phyloP scores from a whole-genome alignment of 2,797 vertebrate genomes.

The Malurus splendens region DNA sequence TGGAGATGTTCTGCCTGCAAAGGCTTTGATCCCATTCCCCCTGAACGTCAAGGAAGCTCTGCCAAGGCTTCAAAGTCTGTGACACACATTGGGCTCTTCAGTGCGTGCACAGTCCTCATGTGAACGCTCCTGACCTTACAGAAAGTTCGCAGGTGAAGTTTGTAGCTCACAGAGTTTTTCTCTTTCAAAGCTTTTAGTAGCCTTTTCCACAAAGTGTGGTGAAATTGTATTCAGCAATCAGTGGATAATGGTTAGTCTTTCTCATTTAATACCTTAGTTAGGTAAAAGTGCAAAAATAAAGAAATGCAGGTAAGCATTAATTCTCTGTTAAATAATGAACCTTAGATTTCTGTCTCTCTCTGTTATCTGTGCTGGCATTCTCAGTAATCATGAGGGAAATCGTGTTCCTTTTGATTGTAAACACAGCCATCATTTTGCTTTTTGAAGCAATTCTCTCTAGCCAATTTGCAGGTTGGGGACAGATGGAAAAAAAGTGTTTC shows the following conservation, averaged over 20 bases:
- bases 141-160: not conserved
- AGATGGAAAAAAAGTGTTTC: not conserved
- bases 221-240: not conserved
- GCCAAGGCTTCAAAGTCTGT: not conserved
- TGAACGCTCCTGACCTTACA: not conserved
- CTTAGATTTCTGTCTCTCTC: not conserved
- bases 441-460: not conserved
- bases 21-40: constrained; percentile 43
- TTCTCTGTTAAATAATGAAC: not conserved
- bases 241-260: not conserved
- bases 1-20: constrained; percentile 15
- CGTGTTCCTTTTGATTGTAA: not conserved
- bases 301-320: not conserved
- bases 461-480: not conserved
- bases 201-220: not conserved
- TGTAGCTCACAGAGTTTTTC: not conserved
- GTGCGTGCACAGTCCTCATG: not conserved
- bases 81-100: not conserved
- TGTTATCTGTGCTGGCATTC: not conserved
- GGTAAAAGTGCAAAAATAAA: not conserved
- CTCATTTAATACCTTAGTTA: not conserved
- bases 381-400: not conserved
- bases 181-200: not conserved
- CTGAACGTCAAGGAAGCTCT: constrained; percentile 2
- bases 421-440: not conserved